Percentiles rank a stretch among this genome's conserved stretches.
These are phyloP conservation scores for Aspidiotus destructor DNA, from an alignment of 2,888 invertebrate genomes.

Conservation along the genomic window DNA sequence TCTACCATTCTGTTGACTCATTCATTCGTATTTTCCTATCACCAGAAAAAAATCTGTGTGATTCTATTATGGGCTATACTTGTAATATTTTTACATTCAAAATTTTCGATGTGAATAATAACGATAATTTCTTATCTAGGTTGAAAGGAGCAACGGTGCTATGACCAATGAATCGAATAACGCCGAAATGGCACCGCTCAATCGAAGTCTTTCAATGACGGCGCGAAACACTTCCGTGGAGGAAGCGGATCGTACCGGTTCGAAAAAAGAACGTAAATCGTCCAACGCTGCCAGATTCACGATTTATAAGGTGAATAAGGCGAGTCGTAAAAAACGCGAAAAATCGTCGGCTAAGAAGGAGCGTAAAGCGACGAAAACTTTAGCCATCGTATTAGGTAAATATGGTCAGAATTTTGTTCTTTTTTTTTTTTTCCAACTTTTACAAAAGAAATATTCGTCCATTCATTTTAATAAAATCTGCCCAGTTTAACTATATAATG, in stretches of 20 bases:
- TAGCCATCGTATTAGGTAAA: slow-evolving; percentile 96
- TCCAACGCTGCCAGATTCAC: slow-evolving; percentile 67
- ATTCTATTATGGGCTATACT: no score
- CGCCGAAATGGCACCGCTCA: slow-evolving; percentile 37
- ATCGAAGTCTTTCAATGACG: slow-evolving; percentile 40
- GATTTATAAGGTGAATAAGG: slow-evolving; percentile 88
- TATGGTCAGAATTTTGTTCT: slow-evolving; percentile 35
- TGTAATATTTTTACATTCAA: no score
- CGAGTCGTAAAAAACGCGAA: slow-evolving; percentile 86
- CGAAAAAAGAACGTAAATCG: slow-evolving; percentile 63
- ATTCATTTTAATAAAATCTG: neutral
- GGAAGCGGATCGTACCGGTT: slow-evolving; percentile 39
- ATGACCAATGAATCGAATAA: slow-evolving; percentile 41
- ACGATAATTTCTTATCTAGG: slow-evolving; percentile 27
- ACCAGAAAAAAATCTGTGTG: no score
- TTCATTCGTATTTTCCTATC: no score
- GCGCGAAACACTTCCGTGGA: slow-evolving; percentile 38
- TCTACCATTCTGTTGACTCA: no score
- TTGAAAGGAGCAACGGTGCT: slow-evolving; percentile 40
- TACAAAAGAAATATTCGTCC: neutral
- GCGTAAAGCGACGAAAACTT: slow-evolving; percentile 93
- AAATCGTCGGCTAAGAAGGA: slow-evolving; percentile 90
- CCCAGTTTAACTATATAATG: neutral
- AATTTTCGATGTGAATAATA: no score
- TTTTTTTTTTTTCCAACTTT: slow-evolving; percentile 3